Evolutionary conservation across 2,797 vertebrate genomes (phyloP).

Genomic region (Phataginus tetradactyla): DNA sequence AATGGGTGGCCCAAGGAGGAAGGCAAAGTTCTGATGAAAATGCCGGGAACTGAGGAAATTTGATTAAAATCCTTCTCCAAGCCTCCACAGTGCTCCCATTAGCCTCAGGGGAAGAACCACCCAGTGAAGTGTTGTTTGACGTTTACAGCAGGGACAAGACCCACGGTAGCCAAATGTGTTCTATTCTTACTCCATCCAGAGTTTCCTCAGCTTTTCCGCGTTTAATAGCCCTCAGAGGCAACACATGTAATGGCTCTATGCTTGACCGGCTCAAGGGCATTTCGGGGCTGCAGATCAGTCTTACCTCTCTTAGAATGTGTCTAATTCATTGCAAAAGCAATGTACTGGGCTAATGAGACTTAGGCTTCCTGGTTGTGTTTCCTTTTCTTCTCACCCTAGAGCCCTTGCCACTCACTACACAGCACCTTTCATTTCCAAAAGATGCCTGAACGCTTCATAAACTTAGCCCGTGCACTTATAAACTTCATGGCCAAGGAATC

Average conservation of each 20-base stretch:
- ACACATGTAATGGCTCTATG: neutral
- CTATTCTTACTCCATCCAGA: neutral
- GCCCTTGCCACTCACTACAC: neutral
- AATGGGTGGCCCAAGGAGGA: neutral
- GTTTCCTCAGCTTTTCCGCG: neutral
- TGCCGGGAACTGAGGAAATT: neutral
- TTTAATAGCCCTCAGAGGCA: neutral
- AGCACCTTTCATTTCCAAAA: constrained; percentile 62
- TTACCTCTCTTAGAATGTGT: constrained; percentile 46
- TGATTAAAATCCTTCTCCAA: neutral
- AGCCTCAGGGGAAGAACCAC: neutral
- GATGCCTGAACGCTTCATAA: constrained; percentile 70
- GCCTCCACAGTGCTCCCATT: neutral
- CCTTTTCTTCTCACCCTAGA: constrained; percentile 28
- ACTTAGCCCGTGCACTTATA: constrained; percentile 62
- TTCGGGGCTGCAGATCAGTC: neutral
- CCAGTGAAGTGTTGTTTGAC: neutral
- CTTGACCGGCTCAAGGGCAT: neutral
- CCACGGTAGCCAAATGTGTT: neutral
- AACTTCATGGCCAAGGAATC: constrained; percentile 72
- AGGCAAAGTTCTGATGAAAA: neutral
- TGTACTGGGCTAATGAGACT: neutral
- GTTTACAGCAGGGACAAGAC: neutral
- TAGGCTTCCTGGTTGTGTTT: constrained; percentile 19
- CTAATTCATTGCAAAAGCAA: constrained; percentile 36